These are phyloP conservation scores for Leptobrachium leishanense DNA, from an alignment of 2,113 vertebrate species.

Conservation along the genomic window DNA sequence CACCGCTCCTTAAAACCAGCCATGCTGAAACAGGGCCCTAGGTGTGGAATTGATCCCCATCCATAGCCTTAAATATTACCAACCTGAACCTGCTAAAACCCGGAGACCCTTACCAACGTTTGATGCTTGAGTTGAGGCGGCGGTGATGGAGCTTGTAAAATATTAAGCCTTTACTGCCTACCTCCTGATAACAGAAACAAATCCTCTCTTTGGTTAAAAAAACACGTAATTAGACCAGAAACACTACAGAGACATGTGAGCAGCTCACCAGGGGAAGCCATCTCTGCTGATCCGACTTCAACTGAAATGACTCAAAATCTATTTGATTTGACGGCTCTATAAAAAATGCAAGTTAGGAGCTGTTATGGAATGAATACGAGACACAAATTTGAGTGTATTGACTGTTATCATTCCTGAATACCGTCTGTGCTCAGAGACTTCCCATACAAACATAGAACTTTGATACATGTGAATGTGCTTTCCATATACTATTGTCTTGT, in stretches of 20 bases:
- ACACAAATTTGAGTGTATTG: slow-evolving; percentile 16
- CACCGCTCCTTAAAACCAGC: too few relatives aligned
- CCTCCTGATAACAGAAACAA: slow-evolving; percentile 49
- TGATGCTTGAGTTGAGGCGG: too few relatives aligned
- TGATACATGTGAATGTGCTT: too few relatives aligned
- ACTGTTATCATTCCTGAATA: slow-evolving; percentile 24
- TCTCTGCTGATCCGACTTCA: slow-evolving; percentile 57
- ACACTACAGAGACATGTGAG: slow-evolving; percentile 49
- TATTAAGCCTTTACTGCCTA: too few relatives aligned
- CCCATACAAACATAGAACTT: too few relatives aligned
- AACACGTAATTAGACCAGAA: slow-evolving; percentile 46
- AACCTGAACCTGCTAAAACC: too few relatives aligned
- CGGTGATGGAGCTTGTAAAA: too few relatives aligned
- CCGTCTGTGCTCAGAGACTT: slow-evolving; percentile 2
- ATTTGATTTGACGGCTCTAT: slow-evolving; percentile 61
- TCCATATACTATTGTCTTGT: too few relatives aligned
- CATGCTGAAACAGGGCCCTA: too few relatives aligned
- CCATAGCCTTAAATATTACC: too few relatives aligned
- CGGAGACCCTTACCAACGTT: too few relatives aligned
- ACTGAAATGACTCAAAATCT: slow-evolving; percentile 69
- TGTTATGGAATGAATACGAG: slow-evolving; percentile 49
- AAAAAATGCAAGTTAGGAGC: slow-evolving; percentile 35
- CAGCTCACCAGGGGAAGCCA: slow-evolving; percentile 59
- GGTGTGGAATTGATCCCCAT: too few relatives aligned
- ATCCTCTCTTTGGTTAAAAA: slow-evolving; percentile 50